Conservation (phyloP, 2,888 invertebrate species). For the Lepidochitona cinerea region DNA sequence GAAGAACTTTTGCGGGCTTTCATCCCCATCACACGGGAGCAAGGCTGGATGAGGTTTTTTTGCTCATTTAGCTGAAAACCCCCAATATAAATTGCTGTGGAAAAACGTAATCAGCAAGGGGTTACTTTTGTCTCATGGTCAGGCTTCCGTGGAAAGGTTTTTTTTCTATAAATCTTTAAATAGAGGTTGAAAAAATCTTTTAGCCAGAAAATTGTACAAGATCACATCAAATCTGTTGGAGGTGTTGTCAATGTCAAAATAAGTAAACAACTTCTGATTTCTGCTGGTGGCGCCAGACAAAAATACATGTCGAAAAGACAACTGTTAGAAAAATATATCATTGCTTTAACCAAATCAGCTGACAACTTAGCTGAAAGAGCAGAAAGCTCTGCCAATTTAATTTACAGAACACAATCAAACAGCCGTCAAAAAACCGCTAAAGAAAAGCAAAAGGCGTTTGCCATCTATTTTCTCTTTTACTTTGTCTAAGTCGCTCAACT, state of each 20-base stretch:
- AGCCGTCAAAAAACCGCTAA: not conserved
- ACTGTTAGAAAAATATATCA: not conserved
- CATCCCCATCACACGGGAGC: not conserved
- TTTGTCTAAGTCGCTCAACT: too few relatives aligned
- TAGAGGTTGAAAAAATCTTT: not conserved
- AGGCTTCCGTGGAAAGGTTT: not conserved
- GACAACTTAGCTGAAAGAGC: not conserved
- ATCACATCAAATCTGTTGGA: not conserved
- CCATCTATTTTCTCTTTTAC: too few relatives aligned
- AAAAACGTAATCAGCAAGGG: not conserved
- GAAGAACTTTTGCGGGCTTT: not conserved
- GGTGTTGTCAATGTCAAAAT: not conserved
- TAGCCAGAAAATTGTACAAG: not conserved
- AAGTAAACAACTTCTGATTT: not conserved
- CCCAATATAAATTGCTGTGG: not conserved
- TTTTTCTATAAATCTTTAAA: not conserved
- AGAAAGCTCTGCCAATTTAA: not conserved
- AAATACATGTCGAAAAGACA: not conserved
- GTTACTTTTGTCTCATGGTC: not conserved
- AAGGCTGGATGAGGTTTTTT: not conserved
- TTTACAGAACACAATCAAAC: not conserved
- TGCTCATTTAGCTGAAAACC: not conserved
- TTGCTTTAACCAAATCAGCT: not conserved
- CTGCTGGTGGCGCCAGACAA: not conserved
- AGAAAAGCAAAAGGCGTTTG: not conserved